Conservation (phyloP, 2,888 invertebrate genomes). For the Spilarctia lutea region DNA sequence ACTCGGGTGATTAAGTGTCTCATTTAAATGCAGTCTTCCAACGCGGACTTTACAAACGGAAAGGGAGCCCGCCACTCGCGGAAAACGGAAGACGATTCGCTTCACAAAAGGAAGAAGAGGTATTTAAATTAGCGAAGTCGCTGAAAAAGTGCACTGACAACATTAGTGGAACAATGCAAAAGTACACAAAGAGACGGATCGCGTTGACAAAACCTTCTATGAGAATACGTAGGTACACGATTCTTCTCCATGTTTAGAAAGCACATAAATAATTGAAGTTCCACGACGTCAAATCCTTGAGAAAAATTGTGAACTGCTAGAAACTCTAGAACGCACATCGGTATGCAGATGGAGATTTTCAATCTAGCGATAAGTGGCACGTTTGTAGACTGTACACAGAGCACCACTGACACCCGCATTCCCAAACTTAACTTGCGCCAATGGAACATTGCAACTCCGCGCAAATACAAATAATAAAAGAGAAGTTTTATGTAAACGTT, state of each 20-base stretch:
- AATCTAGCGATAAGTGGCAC: slow-evolving; percentile 35
- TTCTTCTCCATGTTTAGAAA: slow-evolving; percentile 32
- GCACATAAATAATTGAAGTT: slow-evolving; percentile 30
- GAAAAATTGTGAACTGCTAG: slow-evolving; percentile 30
- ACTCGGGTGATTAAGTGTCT: slow-evolving; percentile 85
- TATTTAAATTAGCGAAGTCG: slow-evolving; percentile 86
- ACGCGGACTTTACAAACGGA: slow-evolving; percentile 83
- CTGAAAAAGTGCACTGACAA: slow-evolving; percentile 86
- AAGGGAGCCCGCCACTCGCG: slow-evolving; percentile 80
- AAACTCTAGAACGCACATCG: slow-evolving; percentile 26
- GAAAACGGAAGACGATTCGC: slow-evolving; percentile 85
- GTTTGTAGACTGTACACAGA: slow-evolving; percentile 40
- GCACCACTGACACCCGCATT: slow-evolving; percentile 44
- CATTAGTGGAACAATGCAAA: slow-evolving; percentile 84
- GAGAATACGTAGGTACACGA: slow-evolving; percentile 39
- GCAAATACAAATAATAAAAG: slow-evolving; percentile 21
- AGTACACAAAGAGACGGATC: slow-evolving; percentile 78
- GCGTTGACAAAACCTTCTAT: slow-evolving; percentile 67
- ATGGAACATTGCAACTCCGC: slow-evolving; percentile 33
- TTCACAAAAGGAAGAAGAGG: slow-evolving; percentile 83
- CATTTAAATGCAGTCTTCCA: slow-evolving; percentile 86
- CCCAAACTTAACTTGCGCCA: slow-evolving; percentile 40
- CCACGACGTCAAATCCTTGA: slow-evolving; percentile 30
- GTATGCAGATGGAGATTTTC: slow-evolving; percentile 25
- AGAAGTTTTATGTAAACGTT: slow-evolving; percentile 23